Evolutionary conservation across 2,888 invertebrate genomes (phyloP), one percentile per base, ranked within the genome.

Genomic region (Aporophyla lueneburgensis): DNA sequence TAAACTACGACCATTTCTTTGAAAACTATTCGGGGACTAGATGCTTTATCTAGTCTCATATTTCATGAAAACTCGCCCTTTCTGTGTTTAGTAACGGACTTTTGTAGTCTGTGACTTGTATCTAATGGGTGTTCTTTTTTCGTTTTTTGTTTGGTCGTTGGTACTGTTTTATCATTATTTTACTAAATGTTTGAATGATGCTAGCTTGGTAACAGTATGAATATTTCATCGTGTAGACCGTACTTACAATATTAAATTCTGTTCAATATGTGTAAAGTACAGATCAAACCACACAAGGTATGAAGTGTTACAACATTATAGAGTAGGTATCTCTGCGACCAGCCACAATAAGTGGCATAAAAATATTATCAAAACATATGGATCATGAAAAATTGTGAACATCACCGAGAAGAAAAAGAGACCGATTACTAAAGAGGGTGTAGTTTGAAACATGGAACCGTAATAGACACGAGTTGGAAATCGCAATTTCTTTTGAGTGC

Each of bases 1-100:
- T 93, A 94, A 94, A 93, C 93, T 91, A 89, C 76, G 62, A 84
- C 92, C 89, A 92, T 94, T 95, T 94, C 94, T 95, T 95, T 89
- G 87, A 86, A 89, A 95, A 95, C 94, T 94, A 93, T 94, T 91
- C 91, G 88, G 89, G 86, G 91, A 92, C 90, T 89, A 86, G 87
- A 83, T 89, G 89, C 84, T 92, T 93, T 93, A 94, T 95, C 93
- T 92, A 80, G 87, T 85, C 90, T 88, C 92, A 94, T 95, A 94
- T 94, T 93, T 95, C 92, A 94, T 88, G 85, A 69, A 86, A 90
- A 86, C 87, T 87, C 84, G 68, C 80, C 72, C 73, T 87, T 90
- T 89, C 84, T 80, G 88, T 89, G 90, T 91, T 90, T 91, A 43
- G 82, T 78, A 77, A 85, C 80, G 63, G 76, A 59, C 65, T 80